Base-by-base conservation (phyloP, 2,113 vertebrate genomes). In the Clarias magur region DNA sequence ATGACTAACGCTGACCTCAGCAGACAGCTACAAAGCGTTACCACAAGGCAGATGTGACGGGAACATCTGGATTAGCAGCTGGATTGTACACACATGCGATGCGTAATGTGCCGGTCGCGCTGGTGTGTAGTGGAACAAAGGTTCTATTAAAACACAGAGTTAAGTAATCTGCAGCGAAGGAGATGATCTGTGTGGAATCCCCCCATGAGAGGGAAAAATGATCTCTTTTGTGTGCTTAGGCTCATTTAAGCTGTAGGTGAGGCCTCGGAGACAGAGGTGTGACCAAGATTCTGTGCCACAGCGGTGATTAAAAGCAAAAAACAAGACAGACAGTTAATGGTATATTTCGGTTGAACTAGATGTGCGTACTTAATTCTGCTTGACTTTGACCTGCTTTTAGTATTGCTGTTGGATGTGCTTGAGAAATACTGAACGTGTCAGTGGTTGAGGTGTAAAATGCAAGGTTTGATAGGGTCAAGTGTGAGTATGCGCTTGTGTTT, bases 391-490 rank as follows among this genome's bases (percentile, higher is more conserved):
- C 73, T 86, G 27, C 48, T 67, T 67, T 65, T 3, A 15, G 63
- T 30, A 19, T 81, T 60, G 38, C 10, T 23, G 34, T 72, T 59
- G 63, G 27, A 72, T 19, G 30, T 27, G 21, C 21, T 54, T 78
- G 25, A 59, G 53, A 88, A 81, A 56, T 59, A 48, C 48, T 48
- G 48, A 9, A 72, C 53, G 38, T 63, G 15, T 76, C 13, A 68
- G 82, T 75, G 25, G 70, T 86, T 84, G 21, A 84, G 38, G 78
- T 70, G 57, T 73, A 76, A 84, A 85, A 68, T 84, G 67, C 87
- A 48, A 13, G 16, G 81, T 87, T 87, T 59, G n/a, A 34, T 25
- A 10, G 17, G 86, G 86, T 90, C 88, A 88, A 86, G 48, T 82
- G 84, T 53, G 56, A 80, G 87, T 27, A 54, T 79, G 82, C 63